A percentile compares a stretch with the other conserved stretches of the same genome.
Conservation (phyloP, 1,140 invertebrate species). For the Helicorthomorpha holstii region DNA sequence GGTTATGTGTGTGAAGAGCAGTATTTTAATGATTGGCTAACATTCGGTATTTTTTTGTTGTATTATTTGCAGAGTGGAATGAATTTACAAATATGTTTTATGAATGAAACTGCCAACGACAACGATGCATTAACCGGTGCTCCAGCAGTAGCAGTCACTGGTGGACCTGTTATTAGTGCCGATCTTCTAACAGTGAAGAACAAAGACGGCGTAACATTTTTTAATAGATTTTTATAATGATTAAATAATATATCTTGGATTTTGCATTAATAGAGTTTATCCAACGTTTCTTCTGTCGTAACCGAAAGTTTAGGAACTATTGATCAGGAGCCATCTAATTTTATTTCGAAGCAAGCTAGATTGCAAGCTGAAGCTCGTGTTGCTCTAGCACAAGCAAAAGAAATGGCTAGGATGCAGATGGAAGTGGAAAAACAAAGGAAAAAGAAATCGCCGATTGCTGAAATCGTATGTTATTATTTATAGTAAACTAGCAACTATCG, state of each 20-base stretch:
- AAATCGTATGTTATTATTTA: slow-evolving; percentile 45
- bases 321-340: slow-evolving; percentile 40
- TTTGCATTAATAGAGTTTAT: too few species aligned
- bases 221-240: too few species aligned
- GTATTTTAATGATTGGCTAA: neutral
- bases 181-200: too few species aligned
- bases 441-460: slow-evolving; percentile 65
- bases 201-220: too few species aligned
- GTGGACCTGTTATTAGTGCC: too few species aligned
- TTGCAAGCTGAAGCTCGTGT: slow-evolving; percentile 76
- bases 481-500: neutral
- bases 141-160: too few species aligned
- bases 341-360: slow-evolving; percentile 58
- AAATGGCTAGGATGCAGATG: slow-evolving; percentile 85
- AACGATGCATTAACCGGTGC: too few species aligned
- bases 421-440: slow-evolving; percentile 65
- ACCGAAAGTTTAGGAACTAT: too few species aligned
- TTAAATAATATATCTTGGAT: too few species aligned
- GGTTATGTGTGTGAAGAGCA: neutral
- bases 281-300: too few species aligned
- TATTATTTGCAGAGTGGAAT: slow-evolving; percentile 44
- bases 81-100: slow-evolving; percentile 87
- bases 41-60: neutral
- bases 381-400: slow-evolving; percentile 73
- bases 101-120: slow-evolving; percentile 80